Evolutionary conservation across 92 coral and sea anemone species (phyloP), one percentile per base, ranked within the genome.

Genomic region (Blastomussa wellsi): DNA sequence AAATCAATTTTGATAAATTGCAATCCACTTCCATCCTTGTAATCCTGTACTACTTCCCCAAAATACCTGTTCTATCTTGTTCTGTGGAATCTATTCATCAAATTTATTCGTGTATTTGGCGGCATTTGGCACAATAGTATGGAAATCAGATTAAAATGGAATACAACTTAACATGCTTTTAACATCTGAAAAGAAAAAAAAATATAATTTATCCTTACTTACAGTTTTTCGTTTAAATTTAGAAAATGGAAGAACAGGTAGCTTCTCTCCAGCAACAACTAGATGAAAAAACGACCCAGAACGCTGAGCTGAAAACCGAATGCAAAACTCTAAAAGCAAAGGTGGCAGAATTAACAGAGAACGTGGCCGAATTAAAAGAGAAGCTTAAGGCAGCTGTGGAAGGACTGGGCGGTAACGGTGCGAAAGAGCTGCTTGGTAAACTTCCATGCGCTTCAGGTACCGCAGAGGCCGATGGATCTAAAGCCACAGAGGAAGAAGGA

Each of bases 191-290:
- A 26, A 26, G 12, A 8, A 70, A 70, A 38, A 11, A 19, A 35
- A 36, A 17, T 28, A 9, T 36, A n/a, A n/a, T n/a, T n/a, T n/a
- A n/a, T n/a, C n/a, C n/a, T 15, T 16, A 12, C 47, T 17, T 3
- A 15, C 24, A 6, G 37, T 7, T 70, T 70, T 7, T 37, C 75
- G 48, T 35, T 70, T 48, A 70, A 33, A 11, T 59, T 64, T 59
- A 72, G 52, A 87, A 20, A 59, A 49, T 82, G 82, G 77, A 76
- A 28, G 87, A 88, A 5, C 68, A 64, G 15, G 41, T 22, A 65
- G 74, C 79, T 1, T 20, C 52, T 2, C 64, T 88, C n/a, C n/a
- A 77, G 79, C 8, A 47, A 41, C 83, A 76, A 51, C 77, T 88
- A 9, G 80, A 36, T 1, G 87, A 75, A 29, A 28, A 44, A 32